Evolutionary conservation across 2,797 vertebrate genomes (phyloP).

Genomic region (Brachyalestes nurse): DNA sequence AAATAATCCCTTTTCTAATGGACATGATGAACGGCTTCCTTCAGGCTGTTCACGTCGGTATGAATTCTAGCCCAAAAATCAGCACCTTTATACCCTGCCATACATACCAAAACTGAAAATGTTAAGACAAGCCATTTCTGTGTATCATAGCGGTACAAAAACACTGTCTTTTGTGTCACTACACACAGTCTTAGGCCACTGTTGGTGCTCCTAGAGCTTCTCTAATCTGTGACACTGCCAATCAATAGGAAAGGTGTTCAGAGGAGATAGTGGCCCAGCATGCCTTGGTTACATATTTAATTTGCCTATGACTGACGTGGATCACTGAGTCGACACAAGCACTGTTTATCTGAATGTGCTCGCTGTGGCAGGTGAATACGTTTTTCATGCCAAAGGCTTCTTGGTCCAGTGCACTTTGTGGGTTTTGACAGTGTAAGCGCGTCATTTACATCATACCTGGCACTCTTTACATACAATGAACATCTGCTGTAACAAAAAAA

Average conservation of each 20-base stretch:
- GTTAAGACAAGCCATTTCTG: conserved; percentile 24
- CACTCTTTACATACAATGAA: conserved; percentile 16
- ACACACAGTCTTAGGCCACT: conserved; percentile 12
- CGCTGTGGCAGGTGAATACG: conserved; percentile 48
- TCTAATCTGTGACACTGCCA: conserved; percentile 68
- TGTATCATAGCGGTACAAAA: conserved; percentile 29
- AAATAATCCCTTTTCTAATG: conserved; percentile 35
- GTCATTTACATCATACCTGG: conserved; percentile 26
- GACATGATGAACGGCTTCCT: conserved; percentile 20
- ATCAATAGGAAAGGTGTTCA: conserved; percentile 78
- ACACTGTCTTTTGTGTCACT: conserved; percentile 30
- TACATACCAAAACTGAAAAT: conserved; percentile 4
- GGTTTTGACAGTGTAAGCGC: conserved; percentile 23
- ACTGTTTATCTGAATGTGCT: conserved; percentile 52
- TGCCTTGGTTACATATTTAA: conserved; percentile 56
- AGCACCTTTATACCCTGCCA: neutral
- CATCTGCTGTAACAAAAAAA: conserved; percentile 23
- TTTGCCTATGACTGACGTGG: conserved; percentile 59
- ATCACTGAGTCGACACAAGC: conserved; percentile 57
- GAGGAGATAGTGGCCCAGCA: conserved; percentile 71
- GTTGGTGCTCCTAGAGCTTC: conserved; percentile 45
- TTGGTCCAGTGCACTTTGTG: conserved; percentile 36
- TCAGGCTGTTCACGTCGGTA: neutral
- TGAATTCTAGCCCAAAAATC: neutral
- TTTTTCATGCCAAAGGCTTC: conserved; percentile 34